Evolutionary conservation across 37 sponge, comb jelly and placozoan genomes (phyloP), one percentile per base, ranked within the genome.

Genomic region (Agelas oroides): DNA sequence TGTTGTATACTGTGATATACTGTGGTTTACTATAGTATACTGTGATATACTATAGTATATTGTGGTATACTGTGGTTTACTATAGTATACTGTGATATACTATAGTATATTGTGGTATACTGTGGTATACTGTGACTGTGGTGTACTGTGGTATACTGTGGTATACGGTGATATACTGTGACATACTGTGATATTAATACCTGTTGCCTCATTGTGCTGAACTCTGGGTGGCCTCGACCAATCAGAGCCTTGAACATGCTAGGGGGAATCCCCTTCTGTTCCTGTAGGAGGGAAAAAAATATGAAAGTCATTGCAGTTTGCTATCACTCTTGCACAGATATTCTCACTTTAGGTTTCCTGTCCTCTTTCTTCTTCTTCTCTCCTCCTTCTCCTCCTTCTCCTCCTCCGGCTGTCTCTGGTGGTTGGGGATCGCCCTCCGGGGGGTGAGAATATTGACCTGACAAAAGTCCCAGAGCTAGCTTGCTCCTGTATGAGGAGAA

Each of bases 171-270:
- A n/a, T n/a, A n/a, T n/a, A n/a, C n/a, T n/a, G n/a, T n/a, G n/a
- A n/a, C n/a, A n/a, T n/a, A n/a, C n/a, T n/a, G n/a, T n/a, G n/a
- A n/a, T n/a, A n/a, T n/a, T n/a, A 23, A 8, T 37, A 89, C 90
- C 80, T 92, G 93, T 73, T 97, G 97, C 56, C 92, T 65, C 59
- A 41, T 77, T 17, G 92, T 84, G 59, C 92, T 88, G 80, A 97
- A 97, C 88, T 97, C 97, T 38, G 82, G 76, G 71, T 97, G 97
- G 25, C 90, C 97, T 35, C 60, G 54, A 11, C 97, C 97, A 39
- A 97, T 77, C 58, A 97, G 66, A n/a, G 86, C 72, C 81, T 97
- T 94, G 62, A 97, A 77, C 85, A 97, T 85, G 18, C 54, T 19
- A 1, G 94, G 92, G 3, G 71, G 35, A 57, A 94, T 90, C 8